Evolutionary conservation across 2,113 vertebrate genomes (phyloP).

Genomic region (Psittacus erithacus): DNA sequence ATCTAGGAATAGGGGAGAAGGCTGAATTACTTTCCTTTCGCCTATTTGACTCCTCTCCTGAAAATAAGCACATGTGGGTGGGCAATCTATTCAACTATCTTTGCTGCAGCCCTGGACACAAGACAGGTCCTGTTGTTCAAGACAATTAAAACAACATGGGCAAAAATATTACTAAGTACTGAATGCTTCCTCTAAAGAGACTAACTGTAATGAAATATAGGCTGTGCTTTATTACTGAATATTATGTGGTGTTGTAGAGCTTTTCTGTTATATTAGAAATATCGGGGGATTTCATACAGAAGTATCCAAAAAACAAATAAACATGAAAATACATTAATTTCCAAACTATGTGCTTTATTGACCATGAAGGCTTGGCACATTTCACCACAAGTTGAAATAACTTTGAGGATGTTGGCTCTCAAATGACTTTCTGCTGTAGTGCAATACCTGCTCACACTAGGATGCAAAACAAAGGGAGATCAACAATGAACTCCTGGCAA

Average conservation of each 20-base stretch:
- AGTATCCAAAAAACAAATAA: background rate
- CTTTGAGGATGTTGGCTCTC: background rate
- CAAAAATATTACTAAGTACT: background rate
- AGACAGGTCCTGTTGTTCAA: background rate
- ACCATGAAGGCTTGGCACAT: constrained; percentile 6
- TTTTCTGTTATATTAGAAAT: background rate
- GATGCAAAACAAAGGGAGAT: background rate
- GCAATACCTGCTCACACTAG: background rate
- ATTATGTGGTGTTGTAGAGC: background rate
- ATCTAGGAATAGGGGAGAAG: background rate
- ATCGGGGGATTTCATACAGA: background rate
- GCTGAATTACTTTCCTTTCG: background rate
- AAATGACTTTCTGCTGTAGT: background rate
- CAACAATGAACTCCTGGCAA: background rate
- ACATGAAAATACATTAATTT: background rate
- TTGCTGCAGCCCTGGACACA: background rate
- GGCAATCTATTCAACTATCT: background rate
- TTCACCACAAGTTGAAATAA: background rate
- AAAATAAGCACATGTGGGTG: fast-evolving
- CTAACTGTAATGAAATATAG: background rate
- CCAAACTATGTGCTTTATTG: constrained; percentile 29
- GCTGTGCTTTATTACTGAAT: background rate
- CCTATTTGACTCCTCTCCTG: background rate
- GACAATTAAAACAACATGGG: background rate
- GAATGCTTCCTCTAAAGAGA: background rate